Conservation (phyloP, 2,797 vertebrate genomes). For the Oreonectes daqikongensis region DNA sequence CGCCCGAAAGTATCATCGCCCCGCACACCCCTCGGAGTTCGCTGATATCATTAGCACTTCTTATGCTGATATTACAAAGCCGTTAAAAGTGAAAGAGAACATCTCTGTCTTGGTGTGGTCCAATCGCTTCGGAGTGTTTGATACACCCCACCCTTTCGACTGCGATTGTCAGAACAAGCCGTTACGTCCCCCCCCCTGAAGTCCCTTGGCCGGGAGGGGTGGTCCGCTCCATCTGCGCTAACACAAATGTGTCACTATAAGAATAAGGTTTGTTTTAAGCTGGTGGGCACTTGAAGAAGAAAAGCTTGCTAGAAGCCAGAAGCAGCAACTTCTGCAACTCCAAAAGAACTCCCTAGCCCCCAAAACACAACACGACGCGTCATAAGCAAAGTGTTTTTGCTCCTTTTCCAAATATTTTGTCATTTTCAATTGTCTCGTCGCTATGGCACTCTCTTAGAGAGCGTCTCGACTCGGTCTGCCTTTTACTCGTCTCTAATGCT, state of each 20-base stretch:
- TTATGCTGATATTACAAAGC: constrained; percentile 75
- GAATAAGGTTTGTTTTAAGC: constrained; percentile 87
- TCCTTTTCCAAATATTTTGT: constrained; percentile 43
- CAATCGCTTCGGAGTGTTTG: constrained; percentile 55
- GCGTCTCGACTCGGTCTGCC: constrained; percentile 29
- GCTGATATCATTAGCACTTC: constrained; percentile 69
- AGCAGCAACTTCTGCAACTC: constrained; percentile 86
- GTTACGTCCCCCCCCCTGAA: constrained; percentile 71
- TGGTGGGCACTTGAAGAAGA: constrained; percentile 95
- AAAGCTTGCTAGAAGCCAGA: constrained; percentile 92
- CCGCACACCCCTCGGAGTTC: constrained; percentile 56
- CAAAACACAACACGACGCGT: constrained; percentile 74
- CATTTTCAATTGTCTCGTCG: constrained; percentile 3
- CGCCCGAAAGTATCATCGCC: constrained; percentile 49
- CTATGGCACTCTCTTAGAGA: constrained; percentile 64
- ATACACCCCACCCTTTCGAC: constrained; percentile 66
- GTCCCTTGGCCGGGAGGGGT: constrained; percentile 64
- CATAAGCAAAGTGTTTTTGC: constrained; percentile 63
- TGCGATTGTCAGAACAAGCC: constrained; percentile 91
- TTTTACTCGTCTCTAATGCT: no score
- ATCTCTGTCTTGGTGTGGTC: constrained; percentile 63
- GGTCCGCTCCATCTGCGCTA: constrained; percentile 55
- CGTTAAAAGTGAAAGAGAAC: constrained; percentile 67
- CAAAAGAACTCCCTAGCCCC: constrained; percentile 80
- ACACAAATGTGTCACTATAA: constrained; percentile 85